These are phyloP conservation scores for Rhagophthalmus giganteus DNA, from an alignment of 2,888 invertebrate genomes.

Conservation along the genomic window DNA sequence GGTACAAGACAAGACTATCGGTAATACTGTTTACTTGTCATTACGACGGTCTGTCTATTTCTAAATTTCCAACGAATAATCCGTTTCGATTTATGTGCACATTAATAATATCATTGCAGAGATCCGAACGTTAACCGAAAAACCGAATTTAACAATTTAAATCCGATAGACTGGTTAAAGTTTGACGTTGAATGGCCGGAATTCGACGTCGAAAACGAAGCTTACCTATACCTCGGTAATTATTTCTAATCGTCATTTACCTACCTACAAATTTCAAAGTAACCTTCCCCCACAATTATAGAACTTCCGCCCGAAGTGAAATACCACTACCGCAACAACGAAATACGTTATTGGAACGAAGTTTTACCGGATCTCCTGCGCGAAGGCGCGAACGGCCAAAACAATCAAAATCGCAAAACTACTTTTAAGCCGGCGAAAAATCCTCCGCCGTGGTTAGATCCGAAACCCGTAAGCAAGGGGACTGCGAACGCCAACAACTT, in stretches of 20 bases:
- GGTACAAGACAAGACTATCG: too few relatives aligned
- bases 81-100: too few relatives aligned
- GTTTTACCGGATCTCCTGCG: slow-evolving; percentile 74
- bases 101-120: slow-evolving; percentile 62
- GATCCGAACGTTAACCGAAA: slow-evolving; percentile 76
- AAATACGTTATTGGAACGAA: slow-evolving; percentile 84
- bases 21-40: too few relatives aligned
- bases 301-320: slow-evolving; percentile 76
- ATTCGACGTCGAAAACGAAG: slow-evolving; percentile 73
- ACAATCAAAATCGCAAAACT: not conserved
- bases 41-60: too few relatives aligned
- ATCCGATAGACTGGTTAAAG: slow-evolving; percentile 67
- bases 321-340: slow-evolving; percentile 74
- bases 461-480: slow-evolving; percentile 12
- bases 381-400: slow-evolving; percentile 50
- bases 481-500: slow-evolving; percentile 36
- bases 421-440: slow-evolving; percentile 20
- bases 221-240: slow-evolving; percentile 79
- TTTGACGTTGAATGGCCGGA: slow-evolving; percentile 80
- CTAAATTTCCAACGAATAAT: too few relatives aligned
- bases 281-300: too few relatives aligned
- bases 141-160: slow-evolving; percentile 65
- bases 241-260: too few relatives aligned
- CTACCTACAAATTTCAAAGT: too few relatives aligned
- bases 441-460: slow-evolving; percentile 14